phyloP scores from a whole-genome alignment of 1,140 invertebrate species.

The Drosophila mojavensis region DNA sequence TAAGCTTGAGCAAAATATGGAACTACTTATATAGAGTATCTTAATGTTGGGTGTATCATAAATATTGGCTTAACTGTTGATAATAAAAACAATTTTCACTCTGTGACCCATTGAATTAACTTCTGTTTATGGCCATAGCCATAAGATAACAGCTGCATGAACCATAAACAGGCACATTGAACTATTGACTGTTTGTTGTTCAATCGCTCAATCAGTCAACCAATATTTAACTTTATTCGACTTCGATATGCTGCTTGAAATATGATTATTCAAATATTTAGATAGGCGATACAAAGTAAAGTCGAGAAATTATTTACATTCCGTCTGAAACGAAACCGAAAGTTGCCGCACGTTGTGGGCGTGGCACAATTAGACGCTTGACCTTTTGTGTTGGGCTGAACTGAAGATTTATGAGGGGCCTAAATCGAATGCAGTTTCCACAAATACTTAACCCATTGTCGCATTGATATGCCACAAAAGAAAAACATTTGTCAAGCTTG shows the following conservation, averaged over 20 bases:
- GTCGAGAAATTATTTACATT: slow-evolving; percentile 29
- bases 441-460: slow-evolving; percentile 25
- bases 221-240: slow-evolving; percentile 35
- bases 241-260: slow-evolving; percentile 21
- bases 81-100: slow-evolving; percentile 12
- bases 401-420: slow-evolving; percentile 43
- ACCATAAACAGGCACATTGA: not conserved
- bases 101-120: not conserved
- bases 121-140: slow-evolving; percentile 1
- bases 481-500: slow-evolving; percentile 32
- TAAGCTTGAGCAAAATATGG: not conserved
- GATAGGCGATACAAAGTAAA: slow-evolving; percentile 47
- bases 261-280: slow-evolving; percentile 56
- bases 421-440: slow-evolving; percentile 33
- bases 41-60: not conserved
- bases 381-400: slow-evolving; percentile 39
- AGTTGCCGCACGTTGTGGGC: slow-evolving; percentile 56
- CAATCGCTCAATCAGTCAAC: not conserved
- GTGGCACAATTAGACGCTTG: slow-evolving; percentile 58
- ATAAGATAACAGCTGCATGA: slow-evolving; percentile 5
- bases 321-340: slow-evolving; percentile 44
- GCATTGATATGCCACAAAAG: slow-evolving; percentile 2
- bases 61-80: not conserved
- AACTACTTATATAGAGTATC: not conserved
- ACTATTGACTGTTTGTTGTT: not conserved